Evolutionary conservation across 2,797 vertebrate species (phyloP), one percentile per base, ranked within the genome.

Genomic region (Hydrophis major): DNA sequence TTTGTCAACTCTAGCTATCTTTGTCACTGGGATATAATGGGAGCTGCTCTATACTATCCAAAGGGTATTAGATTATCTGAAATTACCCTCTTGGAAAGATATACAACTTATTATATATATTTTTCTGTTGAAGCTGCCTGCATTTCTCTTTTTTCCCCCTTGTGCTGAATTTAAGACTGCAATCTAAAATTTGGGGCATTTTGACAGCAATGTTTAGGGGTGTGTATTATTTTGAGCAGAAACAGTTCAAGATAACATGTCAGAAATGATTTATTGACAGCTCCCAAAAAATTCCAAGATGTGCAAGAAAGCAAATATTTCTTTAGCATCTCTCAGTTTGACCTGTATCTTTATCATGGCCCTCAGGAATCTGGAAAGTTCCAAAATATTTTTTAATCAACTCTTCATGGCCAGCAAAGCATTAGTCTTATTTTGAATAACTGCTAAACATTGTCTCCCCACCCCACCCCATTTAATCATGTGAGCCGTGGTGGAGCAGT

Each of bases 341-440:
- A 8, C 28, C 88, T 92, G 88, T 86, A 63, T 53, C 57, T 90
- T 93, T 87, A 53, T 69, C 20, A 87, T 93, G 89, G 89, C 89
- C 27, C 66, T n/a, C 18, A 69, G 37, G 32, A n/a, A 57, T 69
- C 25, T 28, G 50, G 53, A 87, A 90, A 47, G 3, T n/a, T 50
- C 60, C 32, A 57, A 90, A 63, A 61, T 56, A 86, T 53, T 59
- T 50, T 86, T 89, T 66, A 25, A 86, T 74, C 74, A 56, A 50
- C 37, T 86, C 74, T 86, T 66, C 25, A 86, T 42, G 86, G n/a
- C 32, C n/a, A 92, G 57, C 59, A 89, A 86, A 89, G 86, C 47
- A 89, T 50, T n/a, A 53, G 47, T n/a, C 14, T 89, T 89, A 60
- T 56, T 93, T 90, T 93, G 59, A 87, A 57, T 57, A 87, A 18